Base-by-base conservation (phyloP, 2,113 vertebrate species). In the Chionomys nivalis region DNA sequence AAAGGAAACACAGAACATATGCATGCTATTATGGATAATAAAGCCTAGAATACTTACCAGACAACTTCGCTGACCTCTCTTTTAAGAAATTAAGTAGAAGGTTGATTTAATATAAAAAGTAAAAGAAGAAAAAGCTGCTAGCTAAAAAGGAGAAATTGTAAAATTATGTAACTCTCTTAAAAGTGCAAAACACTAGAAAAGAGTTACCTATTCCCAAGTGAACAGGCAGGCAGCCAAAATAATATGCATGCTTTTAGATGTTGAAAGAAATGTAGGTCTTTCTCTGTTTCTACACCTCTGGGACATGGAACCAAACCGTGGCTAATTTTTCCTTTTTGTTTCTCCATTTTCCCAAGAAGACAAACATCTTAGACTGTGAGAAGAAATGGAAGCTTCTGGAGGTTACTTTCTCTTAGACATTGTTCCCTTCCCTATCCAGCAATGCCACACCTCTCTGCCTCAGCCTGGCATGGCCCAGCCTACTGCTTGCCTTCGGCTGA, bases 131-230 rank as follows among this genome's bases (percentile, higher is more conserved):
- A 73, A 33, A 96, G 44, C 31, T 58, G 5, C 17, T 83, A 52
- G 36, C 24, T 91, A 94, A 11, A 52, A 90, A 93, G 44, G 58
- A 87, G 31, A 97, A 91, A 75, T 44, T n/a, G 36, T 73, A 58
- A 47, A 77, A 42, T 79, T 86, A 39, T 79, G 5, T 42, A 79
- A 49, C 73, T 92, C 91, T 88, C 52, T 89, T 47, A n/a, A 95
- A 83, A 75, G 12, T 85, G 11, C 47, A 73, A 86, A 93, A 39
- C 7, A 39, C 1, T 28, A 17, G 61, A 55, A 39, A 93, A 73
- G 47, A 90, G 39, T 73, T 5, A 21, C 36, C 23, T 65, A 13
- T 49, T 90, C 49, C 70, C 7, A 47, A 7, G 7, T 52, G 36
- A 44, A 68, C 58, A 66, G 47, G 3, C 4, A 78, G 28, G 1